phyloP scores from a whole-genome alignment of 2,888 invertebrate genomes.

The Drosophila niveifrons region DNA sequence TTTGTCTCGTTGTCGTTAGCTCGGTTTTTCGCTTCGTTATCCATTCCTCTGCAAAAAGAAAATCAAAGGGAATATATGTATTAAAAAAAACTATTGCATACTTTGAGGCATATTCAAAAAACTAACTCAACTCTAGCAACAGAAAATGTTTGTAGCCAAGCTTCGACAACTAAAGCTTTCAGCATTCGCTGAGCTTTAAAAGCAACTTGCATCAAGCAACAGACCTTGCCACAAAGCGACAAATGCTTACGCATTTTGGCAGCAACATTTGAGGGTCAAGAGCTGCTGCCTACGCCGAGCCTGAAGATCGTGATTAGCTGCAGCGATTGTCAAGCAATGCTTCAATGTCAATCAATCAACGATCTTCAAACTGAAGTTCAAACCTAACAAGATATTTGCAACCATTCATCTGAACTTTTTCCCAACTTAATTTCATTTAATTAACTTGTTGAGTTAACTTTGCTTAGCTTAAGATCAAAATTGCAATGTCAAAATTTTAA shows the following conservation, averaged over 20 bases:
- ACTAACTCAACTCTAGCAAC: neutral
- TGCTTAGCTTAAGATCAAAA: too few species aligned
- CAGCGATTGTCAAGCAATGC: neutral
- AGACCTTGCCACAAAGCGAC: neutral
- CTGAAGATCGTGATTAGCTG: constrained; percentile 11
- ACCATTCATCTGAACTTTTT: too few species aligned
- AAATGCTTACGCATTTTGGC: neutral
- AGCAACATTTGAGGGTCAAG: constrained; percentile 9
- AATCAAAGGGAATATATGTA: neutral
- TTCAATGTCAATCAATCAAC: neutral
- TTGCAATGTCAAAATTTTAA: too few species aligned
- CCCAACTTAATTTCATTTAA: too few species aligned
- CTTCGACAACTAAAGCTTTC: neutral
- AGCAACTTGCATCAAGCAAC: too few species aligned
- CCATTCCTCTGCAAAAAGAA: constrained; percentile 92
- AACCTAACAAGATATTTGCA: neutral
- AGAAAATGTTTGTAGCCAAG: neutral
- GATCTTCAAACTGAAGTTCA: neutral
- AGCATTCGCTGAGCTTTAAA: neutral
- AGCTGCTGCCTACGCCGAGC: neutral
- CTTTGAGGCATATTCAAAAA: neutral
- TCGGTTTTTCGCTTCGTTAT: constrained; percentile 95
- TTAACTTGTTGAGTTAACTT: too few species aligned
- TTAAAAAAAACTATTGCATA: neutral
- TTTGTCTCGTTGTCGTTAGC: constrained; percentile 95